These are phyloP conservation scores for Corythoichthys haematopterus DNA, from an alignment of 2,113 vertebrate genomes.

Conservation along the genomic window DNA sequence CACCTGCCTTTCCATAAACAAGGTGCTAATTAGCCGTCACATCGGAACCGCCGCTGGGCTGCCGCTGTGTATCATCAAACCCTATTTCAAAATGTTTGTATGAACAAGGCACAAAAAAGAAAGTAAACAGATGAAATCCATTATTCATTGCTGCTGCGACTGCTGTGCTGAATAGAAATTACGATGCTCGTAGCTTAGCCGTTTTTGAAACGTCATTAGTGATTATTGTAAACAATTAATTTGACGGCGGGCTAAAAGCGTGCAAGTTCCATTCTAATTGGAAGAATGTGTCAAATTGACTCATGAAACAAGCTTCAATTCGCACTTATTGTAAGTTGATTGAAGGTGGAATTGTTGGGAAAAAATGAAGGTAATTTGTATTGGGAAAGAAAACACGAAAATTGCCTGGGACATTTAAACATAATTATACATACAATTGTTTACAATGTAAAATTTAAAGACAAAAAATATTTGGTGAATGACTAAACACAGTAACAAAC, in stretches of 20 bases:
- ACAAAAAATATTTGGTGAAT: no score
- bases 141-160: constrained; percentile 1
- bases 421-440: background rate
- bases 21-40: constrained; percentile 1
- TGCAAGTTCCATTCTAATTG: background rate
- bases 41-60: background rate
- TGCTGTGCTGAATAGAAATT: background rate
- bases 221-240: background rate
- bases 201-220: background rate
- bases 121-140: constrained; percentile 12
- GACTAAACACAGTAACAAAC: no score
- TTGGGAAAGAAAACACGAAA: background rate
- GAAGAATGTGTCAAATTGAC: background rate
- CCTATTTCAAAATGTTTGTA: background rate
- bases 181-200: background rate
- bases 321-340: background rate
- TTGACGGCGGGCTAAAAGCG: background rate
- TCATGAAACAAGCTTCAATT: background rate
- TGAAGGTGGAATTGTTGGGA: background rate
- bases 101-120: background rate
- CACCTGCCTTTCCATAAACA: background rate
- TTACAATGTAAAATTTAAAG: no score
- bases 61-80: background rate
- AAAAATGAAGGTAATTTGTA: background rate
- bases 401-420: background rate